Conservation (phyloP, 1,140 invertebrate species). For the Cyrtorhinus lividipennis region DNA sequence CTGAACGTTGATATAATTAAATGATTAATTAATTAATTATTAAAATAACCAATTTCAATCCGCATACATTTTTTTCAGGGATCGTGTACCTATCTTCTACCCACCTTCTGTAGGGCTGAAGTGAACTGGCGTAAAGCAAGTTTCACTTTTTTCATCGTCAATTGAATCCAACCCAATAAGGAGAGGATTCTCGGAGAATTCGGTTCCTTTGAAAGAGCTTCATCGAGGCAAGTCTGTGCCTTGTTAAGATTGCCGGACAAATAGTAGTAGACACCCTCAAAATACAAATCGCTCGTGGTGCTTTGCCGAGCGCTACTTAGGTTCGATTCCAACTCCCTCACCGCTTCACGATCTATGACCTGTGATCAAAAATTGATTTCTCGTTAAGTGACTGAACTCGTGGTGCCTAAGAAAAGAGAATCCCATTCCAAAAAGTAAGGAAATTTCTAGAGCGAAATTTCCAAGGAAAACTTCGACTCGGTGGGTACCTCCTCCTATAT, state of each 20-base stretch:
- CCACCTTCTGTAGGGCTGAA: slow-evolving; percentile 21
- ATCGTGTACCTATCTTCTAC: too few species aligned
- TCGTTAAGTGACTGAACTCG: too few species aligned
- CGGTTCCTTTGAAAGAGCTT: slow-evolving; percentile 31
- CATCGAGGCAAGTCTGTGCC: background rate
- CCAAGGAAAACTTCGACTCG: too few species aligned
- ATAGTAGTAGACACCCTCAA: slow-evolving; percentile 53
- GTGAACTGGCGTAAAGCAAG: slow-evolving; percentile 35
- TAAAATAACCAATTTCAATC: too few species aligned
- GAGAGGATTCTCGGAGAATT: slow-evolving; percentile 45
- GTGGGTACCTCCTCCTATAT: too few species aligned
- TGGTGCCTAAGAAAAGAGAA: too few species aligned
- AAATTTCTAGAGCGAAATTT: too few species aligned
- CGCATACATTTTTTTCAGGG: too few species aligned
- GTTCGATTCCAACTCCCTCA: slow-evolving; percentile 54
- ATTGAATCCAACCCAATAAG: slow-evolving; percentile 68
- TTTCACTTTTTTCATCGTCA: slow-evolving; percentile 33
- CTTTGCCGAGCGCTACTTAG: slow-evolving; percentile 60
- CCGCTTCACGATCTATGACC: slow-evolving; percentile 41
- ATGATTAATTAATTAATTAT: too few species aligned
- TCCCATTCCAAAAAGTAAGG: too few species aligned
- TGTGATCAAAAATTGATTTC: slow-evolving; percentile 15
- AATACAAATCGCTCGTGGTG: slow-evolving; percentile 47
- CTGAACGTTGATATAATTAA: too few species aligned
- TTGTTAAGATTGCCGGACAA: slow-evolving; percentile 4